Evolutionary conservation across 2,797 vertebrate species (phyloP).

Genomic region (Mormyrus hasselquistii): DNA sequence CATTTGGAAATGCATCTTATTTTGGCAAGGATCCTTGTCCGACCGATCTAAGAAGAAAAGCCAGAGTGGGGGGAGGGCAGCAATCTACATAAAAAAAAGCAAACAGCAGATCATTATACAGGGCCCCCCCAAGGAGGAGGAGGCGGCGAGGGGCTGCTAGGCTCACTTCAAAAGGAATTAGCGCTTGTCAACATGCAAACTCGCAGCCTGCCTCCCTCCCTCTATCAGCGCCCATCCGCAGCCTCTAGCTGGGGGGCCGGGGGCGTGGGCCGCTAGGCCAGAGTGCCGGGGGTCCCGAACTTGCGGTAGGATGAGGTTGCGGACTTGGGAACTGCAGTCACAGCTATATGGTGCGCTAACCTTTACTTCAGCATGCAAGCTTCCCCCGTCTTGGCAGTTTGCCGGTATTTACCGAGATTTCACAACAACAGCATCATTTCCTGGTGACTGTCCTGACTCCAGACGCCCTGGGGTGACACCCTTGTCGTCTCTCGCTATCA

Average conservation of each 20-base stretch:
- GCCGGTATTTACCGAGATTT: background rate
- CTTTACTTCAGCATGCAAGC: background rate
- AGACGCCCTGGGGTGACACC: background rate
- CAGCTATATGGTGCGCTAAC: background rate
- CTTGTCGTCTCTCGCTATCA: background rate
- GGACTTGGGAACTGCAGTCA: background rate
- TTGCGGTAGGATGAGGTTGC: conserved; percentile 28
- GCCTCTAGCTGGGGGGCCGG: conserved; percentile 30
- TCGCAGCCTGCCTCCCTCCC: conserved; percentile 30
- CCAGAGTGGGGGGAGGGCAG: background rate
- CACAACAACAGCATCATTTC: background rate
- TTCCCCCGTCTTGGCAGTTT: background rate
- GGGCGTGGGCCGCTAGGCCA: conserved; percentile 50
- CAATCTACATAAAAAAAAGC: background rate
- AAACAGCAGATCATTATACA: background rate
- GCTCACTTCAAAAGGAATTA: conserved; percentile 32
- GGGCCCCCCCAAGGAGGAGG: conserved; percentile 11
- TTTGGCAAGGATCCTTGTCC: background rate
- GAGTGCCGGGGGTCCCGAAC: conserved; percentile 40
- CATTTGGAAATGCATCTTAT: background rate
- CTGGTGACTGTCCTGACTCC: background rate
- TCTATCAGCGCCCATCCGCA: conserved; percentile 43
- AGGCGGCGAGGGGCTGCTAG: conserved; percentile 21
- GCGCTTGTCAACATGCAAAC: conserved; percentile 36
- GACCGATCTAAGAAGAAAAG: background rate